phyloP scores from a whole-genome alignment of 2,113 vertebrate species.

The Phaethon lepturus region DNA sequence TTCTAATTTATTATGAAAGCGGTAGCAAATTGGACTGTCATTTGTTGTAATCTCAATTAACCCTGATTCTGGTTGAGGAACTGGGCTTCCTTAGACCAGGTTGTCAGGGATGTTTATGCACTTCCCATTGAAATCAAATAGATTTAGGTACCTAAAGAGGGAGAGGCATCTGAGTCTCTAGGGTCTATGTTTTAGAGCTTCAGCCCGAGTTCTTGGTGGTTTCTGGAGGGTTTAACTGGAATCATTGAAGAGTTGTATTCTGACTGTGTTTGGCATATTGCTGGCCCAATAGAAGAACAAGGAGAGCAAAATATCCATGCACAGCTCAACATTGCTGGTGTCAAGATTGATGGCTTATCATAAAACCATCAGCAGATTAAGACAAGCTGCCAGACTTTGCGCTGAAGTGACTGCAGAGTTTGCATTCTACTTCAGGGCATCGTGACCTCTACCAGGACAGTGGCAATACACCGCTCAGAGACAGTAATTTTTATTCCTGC shows the following conservation, averaged over 20 bases:
- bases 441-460: neutral
- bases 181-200: neutral
- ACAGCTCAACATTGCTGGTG: neutral
- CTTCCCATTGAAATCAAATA: neutral
- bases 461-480: neutral
- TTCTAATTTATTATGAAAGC: neutral
- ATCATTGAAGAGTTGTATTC: neutral
- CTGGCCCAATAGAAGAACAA: neutral
- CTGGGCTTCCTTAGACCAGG: neutral
- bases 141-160: neutral
- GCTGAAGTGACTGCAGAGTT: neutral
- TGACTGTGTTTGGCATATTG: neutral
- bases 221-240: neutral
- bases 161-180: neutral
- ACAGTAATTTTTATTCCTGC: neutral
- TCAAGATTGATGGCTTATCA: neutral
- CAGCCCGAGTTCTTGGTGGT: neutral
- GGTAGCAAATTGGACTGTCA: neutral
- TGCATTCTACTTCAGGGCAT: neutral
- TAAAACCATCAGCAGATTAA: neutral
- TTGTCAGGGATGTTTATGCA: neutral
- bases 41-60: constrained; percentile 3
- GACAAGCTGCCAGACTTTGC: neutral
- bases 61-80: neutral
- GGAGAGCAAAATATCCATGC: neutral